Conservation (phyloP, 2,888 invertebrate genomes). For the Agonopterix arenella region DNA sequence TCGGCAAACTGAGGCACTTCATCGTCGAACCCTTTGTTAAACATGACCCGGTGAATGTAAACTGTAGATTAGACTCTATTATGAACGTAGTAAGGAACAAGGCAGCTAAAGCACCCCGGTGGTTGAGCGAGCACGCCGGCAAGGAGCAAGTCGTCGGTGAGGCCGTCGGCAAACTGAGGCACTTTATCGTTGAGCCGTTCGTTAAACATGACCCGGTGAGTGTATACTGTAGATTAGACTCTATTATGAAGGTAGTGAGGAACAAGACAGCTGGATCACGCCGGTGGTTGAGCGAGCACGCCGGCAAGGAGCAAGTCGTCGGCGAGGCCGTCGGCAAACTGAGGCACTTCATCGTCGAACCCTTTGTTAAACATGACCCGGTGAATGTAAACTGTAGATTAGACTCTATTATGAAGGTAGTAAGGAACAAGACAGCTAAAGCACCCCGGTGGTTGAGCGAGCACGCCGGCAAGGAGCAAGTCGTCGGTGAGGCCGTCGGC, state of each 20-base stretch:
- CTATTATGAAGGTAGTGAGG: conserved; percentile 70
- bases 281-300: conserved; percentile 90
- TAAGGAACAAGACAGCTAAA: conserved; percentile 84
- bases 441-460: conserved; percentile 92
- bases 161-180: conserved; percentile 91
- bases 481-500: conserved; percentile 89
- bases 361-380: conserved; percentile 93
- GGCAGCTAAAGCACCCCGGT: conserved; percentile 87
- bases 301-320: conserved; percentile 89
- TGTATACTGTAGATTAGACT: neutral
- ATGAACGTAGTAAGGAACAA: conserved; percentile 74
- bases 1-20: conserved; percentile 93
- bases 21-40: conserved; percentile 98
- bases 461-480: conserved; percentile 89
- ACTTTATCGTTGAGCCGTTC: conserved; percentile 98
- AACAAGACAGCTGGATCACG: conserved; percentile 89
- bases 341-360: conserved; percentile 96
- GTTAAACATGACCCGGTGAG: conserved; percentile 90
- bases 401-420: no score
- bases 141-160: conserved; percentile 90
- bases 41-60: conserved; percentile 85
- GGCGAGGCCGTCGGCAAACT: no score
- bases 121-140: conserved; percentile 90
- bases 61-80: no score
- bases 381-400: conserved; percentile 62